Evolutionary conservation across 2,113 vertebrate species (phyloP), one percentile per base, ranked within the genome.

Genomic region (Macquaria ambigua): DNA sequence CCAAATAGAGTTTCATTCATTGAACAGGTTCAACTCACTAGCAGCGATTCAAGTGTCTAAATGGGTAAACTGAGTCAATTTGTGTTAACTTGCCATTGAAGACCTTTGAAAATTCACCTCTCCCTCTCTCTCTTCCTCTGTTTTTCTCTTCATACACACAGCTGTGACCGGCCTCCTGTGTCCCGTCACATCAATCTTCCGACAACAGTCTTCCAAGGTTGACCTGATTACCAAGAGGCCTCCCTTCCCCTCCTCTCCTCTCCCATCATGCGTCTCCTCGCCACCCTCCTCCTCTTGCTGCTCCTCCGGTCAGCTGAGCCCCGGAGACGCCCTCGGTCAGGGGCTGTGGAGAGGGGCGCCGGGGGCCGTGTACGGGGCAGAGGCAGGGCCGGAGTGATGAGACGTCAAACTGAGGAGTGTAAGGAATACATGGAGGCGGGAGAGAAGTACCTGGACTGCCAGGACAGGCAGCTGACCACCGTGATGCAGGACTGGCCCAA

Each of bases 381-480:
- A 20, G 92, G 86, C 14, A 94, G 95, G 68, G 94, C 89, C 18
- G 88, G 90, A 34, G 94, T 95, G 0, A 93, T 93, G 66, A 97
- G 96, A 74, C 97, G 97, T n/a, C 97, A 96, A 2, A 93, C 93
- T 34, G 92, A 73, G 28, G 92, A 97, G 4, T 99, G 98, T 73
- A 96, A 97, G 48, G 96, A 96, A 78, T 99, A 98, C 89, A 92
- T 81, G 1, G 97, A 98, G 43, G 95, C 95, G 9, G 96, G 97
- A 6, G 97, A 99, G 87, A 99, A 98, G 89, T 98, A 97, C 90
- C 92, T 99, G 87, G 98, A 98, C 86, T 99, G 98, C 81, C 97
- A 99, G 94, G 97, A 98, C 87, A 96, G 94, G 83, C 97, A 96
- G 77, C 87, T 99, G 84, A 96, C 96, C 74, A 94, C 94, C 39